phyloP scores from a whole-genome alignment of 2,113 vertebrate genomes.

The Chascanopsetta lugubris region DNA sequence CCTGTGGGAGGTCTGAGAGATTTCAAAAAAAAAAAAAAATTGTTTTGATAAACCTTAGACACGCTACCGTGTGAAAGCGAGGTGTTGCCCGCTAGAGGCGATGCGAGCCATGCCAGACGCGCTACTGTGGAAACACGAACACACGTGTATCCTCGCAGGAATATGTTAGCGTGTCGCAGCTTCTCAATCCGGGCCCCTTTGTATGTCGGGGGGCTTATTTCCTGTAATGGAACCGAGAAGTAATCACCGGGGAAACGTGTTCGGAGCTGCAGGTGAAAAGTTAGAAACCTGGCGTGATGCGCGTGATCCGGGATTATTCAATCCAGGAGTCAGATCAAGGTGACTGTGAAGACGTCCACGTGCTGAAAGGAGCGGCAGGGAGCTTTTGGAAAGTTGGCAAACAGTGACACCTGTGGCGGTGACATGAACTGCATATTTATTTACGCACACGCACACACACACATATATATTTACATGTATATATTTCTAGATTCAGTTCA shows the following conservation, averaged over 20 bases:
- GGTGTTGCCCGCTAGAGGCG: conserved; percentile 46
- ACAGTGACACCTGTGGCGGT: no score
- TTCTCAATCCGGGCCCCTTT: conserved; percentile 13
- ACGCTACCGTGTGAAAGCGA: conserved; percentile 42
- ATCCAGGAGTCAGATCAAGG: neutral
- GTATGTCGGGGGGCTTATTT: conserved; percentile 11
- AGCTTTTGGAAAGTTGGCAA: no score
- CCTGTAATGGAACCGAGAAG: neutral
- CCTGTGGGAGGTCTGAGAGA: conserved; percentile 25
- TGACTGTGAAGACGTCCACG: no score
- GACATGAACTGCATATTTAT: no score
- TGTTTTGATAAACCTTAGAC: conserved; percentile 53
- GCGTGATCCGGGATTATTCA: neutral
- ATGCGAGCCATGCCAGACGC: conserved; percentile 34
- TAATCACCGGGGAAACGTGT: neutral
- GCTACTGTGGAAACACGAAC: conserved; percentile 31
- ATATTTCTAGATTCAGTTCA: neutral
- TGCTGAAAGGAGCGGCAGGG: no score
- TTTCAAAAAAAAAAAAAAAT: conserved; percentile 13
- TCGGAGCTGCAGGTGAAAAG: conserved; percentile 18
- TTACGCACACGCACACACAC: no score
- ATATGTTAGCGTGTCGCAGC: conserved; percentile 44
- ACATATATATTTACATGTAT: no score
- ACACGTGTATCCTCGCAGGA: conserved; percentile 45
- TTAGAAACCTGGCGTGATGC: neutral